These are phyloP conservation scores for Empis stercorea DNA, from an alignment of 2,888 invertebrate species.

Conservation along the genomic window DNA sequence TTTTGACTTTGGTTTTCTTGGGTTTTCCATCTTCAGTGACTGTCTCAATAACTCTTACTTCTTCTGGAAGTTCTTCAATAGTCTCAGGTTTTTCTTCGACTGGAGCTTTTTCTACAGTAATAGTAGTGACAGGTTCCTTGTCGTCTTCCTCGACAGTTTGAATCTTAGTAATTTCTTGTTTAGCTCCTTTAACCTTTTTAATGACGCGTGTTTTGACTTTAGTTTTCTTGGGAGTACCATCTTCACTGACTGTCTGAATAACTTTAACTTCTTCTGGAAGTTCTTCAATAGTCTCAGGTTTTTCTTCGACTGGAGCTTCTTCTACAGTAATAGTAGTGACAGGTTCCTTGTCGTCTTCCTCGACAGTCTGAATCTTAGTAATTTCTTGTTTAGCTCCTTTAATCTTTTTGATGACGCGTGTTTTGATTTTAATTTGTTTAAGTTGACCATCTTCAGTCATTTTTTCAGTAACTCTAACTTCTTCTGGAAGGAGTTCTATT, in stretches of 20 bases:
- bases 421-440: conserved; percentile 6
- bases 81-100: conserved; percentile 17
- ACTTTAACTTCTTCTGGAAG: conserved; percentile 20
- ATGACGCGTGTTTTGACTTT: conserved; percentile 25
- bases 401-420: conserved; percentile 13
- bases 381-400: conserved; percentile 28
- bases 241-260: conserved; percentile 17
- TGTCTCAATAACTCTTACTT: conserved; percentile 22
- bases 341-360: conserved; percentile 30
- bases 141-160: conserved; percentile 30
- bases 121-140: conserved; percentile 24
- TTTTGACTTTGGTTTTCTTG: conserved; percentile 20
- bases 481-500: conserved; percentile 28
- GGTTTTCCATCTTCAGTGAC: conserved; percentile 18
- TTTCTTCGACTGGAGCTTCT: conserved; percentile 14
- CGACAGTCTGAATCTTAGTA: conserved; percentile 23
- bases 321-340: conserved; percentile 19
- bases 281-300: conserved; percentile 10
- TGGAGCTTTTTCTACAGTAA: conserved; percentile 19
- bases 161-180: conserved; percentile 28
- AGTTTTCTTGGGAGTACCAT: conserved; percentile 21
- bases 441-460: conserved; percentile 25
- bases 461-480: conserved; percentile 21
- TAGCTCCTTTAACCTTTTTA: conserved; percentile 21
- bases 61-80: conserved; percentile 28